Base-by-base conservation (phyloP, 2,888 invertebrate genomes). In the Amphipoea oculea region DNA sequence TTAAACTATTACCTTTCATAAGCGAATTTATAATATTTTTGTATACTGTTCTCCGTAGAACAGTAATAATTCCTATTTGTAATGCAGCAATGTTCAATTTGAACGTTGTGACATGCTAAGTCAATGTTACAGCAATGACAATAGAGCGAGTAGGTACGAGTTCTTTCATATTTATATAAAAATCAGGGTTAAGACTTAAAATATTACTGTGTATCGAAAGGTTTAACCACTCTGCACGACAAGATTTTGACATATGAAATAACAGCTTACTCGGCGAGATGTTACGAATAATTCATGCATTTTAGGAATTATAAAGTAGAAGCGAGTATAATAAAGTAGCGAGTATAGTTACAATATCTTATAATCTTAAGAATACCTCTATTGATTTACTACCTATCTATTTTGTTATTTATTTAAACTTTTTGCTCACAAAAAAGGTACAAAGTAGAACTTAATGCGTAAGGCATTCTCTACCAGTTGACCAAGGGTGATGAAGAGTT, bases 21-120 rank as follows among this genome's bases (percentile, higher is more conserved):
- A 57, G 54, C 57, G 29, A 54, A 6, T 51, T 66, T 57, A 29
- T 45, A 40, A 12, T 40, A 57, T 77, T 74, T 77, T 77, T 77
- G 74, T 4, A 54, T 23, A 54, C 36, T 73, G 77, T 73, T 77
- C 65, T 57, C 2, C 36, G 36, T 14, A 4, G 54, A 75, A 76
- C 76, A 75, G 54, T 66, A 23, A 54, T 5, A 66, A 57, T 75
- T 65, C 7, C 36, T 17, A 54, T 36, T 66, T 45, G 14, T 45
- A 45, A 45, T 23, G 29, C 29, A 12, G 60, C 60, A 60, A n/a
- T 60, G 23, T 60, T 60, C 9, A 23, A 23, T 23, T 57, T 23
- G 23, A 60, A 60, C 57, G 4, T 60, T n/a, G 11, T 60, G 57
- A 60, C 9, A 23, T 60, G 11, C 4, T n/a, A 60, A 23, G n/a